These are phyloP conservation scores for Synanthedon tipuliformis DNA, from an alignment of 2,888 invertebrate species.

Conservation along the genomic window DNA sequence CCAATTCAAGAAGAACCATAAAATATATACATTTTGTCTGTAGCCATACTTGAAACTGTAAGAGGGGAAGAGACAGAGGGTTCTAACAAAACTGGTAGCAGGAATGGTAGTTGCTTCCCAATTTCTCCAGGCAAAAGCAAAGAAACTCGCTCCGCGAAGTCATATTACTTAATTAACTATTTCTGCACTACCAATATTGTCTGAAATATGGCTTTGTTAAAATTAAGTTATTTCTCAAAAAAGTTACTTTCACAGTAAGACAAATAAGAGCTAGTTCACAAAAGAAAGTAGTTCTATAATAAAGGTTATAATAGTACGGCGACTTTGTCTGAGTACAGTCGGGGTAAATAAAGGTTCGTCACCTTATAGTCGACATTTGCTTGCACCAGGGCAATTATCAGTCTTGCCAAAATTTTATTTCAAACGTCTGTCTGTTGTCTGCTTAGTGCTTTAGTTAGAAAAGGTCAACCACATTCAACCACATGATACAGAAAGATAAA, in stretches of 20 bases:
- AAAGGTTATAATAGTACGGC: no score
- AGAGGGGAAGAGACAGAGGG: not conserved
- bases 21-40: not conserved
- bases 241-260: not conserved
- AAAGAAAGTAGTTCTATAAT: no score
- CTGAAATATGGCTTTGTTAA: constrained; percentile 5
- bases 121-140: constrained; percentile 6
- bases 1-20: not conserved
- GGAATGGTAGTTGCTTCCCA: constrained; percentile 7
- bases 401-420: no score
- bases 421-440: no score
- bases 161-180: constrained; percentile 9
- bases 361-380: no score
- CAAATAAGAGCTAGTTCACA: no score
- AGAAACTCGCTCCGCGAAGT: constrained; percentile 6
- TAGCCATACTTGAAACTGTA: not conserved
- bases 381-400: no score
- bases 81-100: constrained; percentile 1
- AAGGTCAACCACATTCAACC: no score
- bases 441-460: no score
- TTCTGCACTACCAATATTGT: constrained; percentile 4
- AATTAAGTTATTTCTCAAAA: not conserved
- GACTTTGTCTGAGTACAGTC: no score
- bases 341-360: no score
- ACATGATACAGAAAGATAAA: no score